phyloP scores from a whole-genome alignment of 2,888 invertebrate species.

The Polymixis flavicincta region DNA sequence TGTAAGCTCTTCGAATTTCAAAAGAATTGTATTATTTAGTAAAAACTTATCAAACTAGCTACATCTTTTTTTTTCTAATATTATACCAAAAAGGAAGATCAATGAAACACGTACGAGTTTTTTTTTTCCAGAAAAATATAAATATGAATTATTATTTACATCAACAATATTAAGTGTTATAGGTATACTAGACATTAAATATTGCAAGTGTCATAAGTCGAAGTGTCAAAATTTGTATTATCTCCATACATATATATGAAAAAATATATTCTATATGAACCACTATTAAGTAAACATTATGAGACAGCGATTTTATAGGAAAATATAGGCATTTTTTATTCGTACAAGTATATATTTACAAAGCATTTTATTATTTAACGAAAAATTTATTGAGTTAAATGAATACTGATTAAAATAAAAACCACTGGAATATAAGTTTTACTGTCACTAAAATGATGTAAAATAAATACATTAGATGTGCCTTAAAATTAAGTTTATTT shows the following conservation, averaged over 20 bases:
- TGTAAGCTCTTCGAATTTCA: conserved; percentile 76
- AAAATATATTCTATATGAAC: conserved; percentile 85
- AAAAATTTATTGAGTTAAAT: conserved; percentile 73
- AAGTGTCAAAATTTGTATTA: conserved; percentile 74
- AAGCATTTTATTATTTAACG: conserved; percentile 66
- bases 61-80: conserved; percentile 57
- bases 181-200: conserved; percentile 80
- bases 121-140: conserved; percentile 67
- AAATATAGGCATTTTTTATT: conserved; percentile 84
- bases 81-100: conserved; percentile 70
- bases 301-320: conserved; percentile 82
- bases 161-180: conserved; percentile 74
- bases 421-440: conserved; percentile 76
- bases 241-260: conserved; percentile 75
- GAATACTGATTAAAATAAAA: conserved; percentile 83
- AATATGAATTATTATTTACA: conserved; percentile 79
- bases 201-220: conserved; percentile 87
- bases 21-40: conserved; percentile 64
- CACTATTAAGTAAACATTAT: conserved; percentile 75
- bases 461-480: conserved; percentile 70
- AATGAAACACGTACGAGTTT: conserved; percentile 65
- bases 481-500: conserved; percentile 63
- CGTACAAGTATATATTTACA: conserved; percentile 82
- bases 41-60: conserved; percentile 64
- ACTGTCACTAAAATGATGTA: conserved; percentile 59